A percentile compares a stretch with the other conserved stretches of the same genome.
Conservation (phyloP, 2,888 invertebrate genomes). For the Athalia cordata region DNA sequence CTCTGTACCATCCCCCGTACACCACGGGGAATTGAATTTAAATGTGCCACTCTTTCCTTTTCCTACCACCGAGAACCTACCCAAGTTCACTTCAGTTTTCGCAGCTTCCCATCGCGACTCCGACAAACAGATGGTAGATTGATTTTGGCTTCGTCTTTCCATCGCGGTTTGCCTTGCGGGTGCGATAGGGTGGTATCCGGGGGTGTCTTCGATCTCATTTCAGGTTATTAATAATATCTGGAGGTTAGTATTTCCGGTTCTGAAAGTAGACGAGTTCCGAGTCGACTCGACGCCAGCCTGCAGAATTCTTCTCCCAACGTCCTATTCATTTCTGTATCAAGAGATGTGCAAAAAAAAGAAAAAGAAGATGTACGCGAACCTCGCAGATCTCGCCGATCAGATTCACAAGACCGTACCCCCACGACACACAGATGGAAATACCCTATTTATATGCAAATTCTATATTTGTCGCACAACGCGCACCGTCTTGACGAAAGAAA, state of each 20-base stretch:
- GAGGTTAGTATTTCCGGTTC: conserved; percentile 70
- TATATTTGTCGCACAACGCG: conserved; percentile 77
- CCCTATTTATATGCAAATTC: conserved; percentile 82
- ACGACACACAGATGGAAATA: conserved; percentile 79
- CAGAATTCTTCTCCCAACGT: conserved; percentile 38
- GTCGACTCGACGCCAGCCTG: conserved; percentile 13
- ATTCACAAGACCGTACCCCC: conserved; percentile 62
- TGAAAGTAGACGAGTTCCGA: conserved; percentile 45
- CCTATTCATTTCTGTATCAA: conserved; percentile 72
- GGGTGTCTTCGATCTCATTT: conserved; percentile 70
- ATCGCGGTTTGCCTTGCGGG: conserved; percentile 50
- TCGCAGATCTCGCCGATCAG: conserved; percentile 34
- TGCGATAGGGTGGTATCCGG: conserved; percentile 29
- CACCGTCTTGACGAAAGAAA: conserved; percentile 60
- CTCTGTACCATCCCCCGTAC: conserved; percentile 52
- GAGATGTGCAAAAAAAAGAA: conserved; percentile 47
- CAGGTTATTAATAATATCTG: conserved; percentile 72
- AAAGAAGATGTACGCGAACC: conserved; percentile 48
- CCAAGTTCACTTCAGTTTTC: conserved; percentile 9
- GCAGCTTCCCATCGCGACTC: conserved; percentile 45
- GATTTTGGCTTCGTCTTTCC: conserved; percentile 63
- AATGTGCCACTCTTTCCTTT: conserved; percentile 57
- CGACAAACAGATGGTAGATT: conserved; percentile 68
- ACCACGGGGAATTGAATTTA: conserved; percentile 67
- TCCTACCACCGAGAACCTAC: conserved; percentile 22